Conservation (phyloP, 2,888 invertebrate species). For the Dimorphilus gyrociliatus region DNA sequence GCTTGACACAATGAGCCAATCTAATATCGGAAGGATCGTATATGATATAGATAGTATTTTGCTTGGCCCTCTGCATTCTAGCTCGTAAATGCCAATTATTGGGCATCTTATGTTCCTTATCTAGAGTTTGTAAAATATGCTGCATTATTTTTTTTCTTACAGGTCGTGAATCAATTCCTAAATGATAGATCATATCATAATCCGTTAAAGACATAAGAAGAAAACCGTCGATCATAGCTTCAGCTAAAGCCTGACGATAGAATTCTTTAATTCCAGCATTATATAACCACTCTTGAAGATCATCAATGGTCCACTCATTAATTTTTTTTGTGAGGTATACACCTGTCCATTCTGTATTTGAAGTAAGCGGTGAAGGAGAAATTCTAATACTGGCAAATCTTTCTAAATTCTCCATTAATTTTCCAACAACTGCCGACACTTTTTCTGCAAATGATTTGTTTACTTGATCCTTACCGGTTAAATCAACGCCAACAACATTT, state of each 20-base stretch:
- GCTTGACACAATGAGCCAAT: constrained; percentile 29
- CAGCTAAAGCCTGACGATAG: constrained; percentile 31
- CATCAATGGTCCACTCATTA: constrained; percentile 25
- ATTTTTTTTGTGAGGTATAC: constrained; percentile 29
- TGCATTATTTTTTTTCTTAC: constrained; percentile 33
- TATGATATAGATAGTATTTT: constrained; percentile 26
- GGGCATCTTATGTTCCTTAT: constrained; percentile 25
- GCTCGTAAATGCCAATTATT: constrained; percentile 33
- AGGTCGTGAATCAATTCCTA: constrained; percentile 30
- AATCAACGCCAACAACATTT: constrained; percentile 19
- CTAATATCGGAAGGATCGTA: constrained; percentile 33
- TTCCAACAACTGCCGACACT: constrained; percentile 27
- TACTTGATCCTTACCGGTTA: constrained; percentile 14
- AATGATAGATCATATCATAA: constrained; percentile 25
- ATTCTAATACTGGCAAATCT: constrained; percentile 22
- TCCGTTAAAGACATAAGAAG: constrained; percentile 33
- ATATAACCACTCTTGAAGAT: constrained; percentile 34
- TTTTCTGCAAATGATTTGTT: constrained; percentile 28
- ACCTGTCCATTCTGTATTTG: constrained; percentile 26
- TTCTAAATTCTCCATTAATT: constrained; percentile 27
- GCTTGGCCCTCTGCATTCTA: constrained; percentile 21
- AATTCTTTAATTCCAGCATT: constrained; percentile 33
- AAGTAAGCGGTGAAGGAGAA: constrained; percentile 15
- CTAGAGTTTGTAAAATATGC: constrained; percentile 24
- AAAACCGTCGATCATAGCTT: constrained; percentile 33